Evolutionary conservation across 2,797 vertebrate species (phyloP).

Genomic region (Dromococcyx pavoninus): DNA sequence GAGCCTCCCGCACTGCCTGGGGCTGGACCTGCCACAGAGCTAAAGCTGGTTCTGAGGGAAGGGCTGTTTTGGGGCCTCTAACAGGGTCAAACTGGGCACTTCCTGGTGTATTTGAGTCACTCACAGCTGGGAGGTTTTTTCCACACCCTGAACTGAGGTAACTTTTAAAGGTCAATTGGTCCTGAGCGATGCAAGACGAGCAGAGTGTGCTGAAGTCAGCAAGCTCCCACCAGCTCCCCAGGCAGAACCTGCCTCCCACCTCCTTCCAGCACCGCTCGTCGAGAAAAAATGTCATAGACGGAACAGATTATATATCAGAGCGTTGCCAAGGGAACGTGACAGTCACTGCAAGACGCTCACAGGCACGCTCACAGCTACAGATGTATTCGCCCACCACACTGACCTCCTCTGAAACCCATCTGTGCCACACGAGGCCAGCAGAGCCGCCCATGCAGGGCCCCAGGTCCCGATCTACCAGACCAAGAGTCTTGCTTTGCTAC

Average conservation of each 20-base stretch:
- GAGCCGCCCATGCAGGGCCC: background rate
- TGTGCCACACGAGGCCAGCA: background rate
- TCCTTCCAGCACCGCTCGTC: background rate
- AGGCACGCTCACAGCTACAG: background rate
- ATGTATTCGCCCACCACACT: fast-evolving
- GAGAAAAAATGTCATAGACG: conserved; percentile 10
- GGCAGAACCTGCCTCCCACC: conserved; percentile 32
- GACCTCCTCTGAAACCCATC: background rate
- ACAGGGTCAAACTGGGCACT: background rate
- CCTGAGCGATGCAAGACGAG: fast-evolving
- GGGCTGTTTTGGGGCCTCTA: background rate
- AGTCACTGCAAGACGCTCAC: background rate
- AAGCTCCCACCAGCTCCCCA: background rate
- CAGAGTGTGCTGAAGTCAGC: background rate
- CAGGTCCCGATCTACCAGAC: background rate
- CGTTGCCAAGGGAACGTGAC: conserved; percentile 56
- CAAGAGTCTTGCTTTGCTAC: background rate
- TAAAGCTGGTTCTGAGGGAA: background rate
- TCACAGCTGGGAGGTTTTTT: background rate
- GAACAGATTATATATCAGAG: background rate
- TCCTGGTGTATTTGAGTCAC: fast-evolving
- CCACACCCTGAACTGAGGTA: background rate
- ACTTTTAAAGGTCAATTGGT: background rate
- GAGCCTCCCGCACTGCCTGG: background rate
- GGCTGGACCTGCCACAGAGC: background rate